phyloP scores from a whole-genome alignment of 2,113 vertebrate genomes.

The Amblyornis subalaris region DNA sequence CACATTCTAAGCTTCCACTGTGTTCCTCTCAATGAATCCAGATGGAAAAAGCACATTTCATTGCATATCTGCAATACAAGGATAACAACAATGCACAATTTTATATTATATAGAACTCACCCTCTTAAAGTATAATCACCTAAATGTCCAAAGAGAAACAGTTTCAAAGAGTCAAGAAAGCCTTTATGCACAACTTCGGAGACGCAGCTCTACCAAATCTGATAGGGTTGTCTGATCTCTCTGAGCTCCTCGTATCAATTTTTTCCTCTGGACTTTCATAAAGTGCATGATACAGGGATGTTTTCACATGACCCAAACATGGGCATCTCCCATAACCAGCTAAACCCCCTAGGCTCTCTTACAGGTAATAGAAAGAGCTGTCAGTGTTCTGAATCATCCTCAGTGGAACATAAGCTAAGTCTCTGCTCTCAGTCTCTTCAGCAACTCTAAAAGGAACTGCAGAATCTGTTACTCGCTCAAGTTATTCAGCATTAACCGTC shows the following conservation, averaged over 20 bases:
- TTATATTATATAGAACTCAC: background rate
- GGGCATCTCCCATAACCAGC: background rate
- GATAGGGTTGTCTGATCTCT: background rate
- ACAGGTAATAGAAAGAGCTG: slow-evolving; percentile 12
- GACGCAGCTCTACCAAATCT: background rate
- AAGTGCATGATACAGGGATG: background rate
- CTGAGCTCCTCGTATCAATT: background rate
- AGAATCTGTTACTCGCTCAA: background rate
- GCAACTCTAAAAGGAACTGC: background rate
- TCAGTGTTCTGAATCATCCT: background rate
- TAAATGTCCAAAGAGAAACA: background rate
- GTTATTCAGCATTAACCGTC: background rate
- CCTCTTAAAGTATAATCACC: background rate
- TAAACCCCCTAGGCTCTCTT: background rate
- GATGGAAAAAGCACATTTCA: slow-evolving; percentile 2
- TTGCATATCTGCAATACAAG: background rate
- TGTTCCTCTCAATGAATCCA: slow-evolving; percentile 23
- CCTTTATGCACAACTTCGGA: background rate
- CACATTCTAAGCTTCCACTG: slow-evolving; percentile 57
- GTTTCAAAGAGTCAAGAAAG: background rate
- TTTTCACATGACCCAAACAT: background rate
- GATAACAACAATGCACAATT: background rate
- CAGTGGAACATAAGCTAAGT: background rate
- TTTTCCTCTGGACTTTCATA: background rate
- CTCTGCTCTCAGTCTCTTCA: background rate